phyloP scores from a whole-genome alignment of 2,888 invertebrate genomes.

The Eristalis arbustorum region DNA sequence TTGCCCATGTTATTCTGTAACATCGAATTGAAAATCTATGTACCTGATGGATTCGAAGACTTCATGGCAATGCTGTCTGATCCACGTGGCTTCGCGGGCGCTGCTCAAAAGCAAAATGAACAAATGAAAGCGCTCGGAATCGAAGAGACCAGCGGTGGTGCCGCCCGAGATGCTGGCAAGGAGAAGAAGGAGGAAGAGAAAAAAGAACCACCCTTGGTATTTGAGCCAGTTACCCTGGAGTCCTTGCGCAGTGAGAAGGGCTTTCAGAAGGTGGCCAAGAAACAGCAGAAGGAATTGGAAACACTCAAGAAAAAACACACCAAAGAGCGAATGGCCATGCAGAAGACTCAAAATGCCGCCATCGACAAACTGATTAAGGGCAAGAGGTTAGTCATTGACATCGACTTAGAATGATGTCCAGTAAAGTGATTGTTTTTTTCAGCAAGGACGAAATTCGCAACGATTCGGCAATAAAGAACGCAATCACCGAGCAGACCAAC shows the following conservation, averaged over 20 bases:
- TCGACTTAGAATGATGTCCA: no score
- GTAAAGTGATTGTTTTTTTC: slow-evolving; percentile 66
- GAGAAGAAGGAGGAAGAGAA: slow-evolving; percentile 90
- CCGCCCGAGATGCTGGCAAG: slow-evolving; percentile 84
- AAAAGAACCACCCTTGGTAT: slow-evolving; percentile 87
- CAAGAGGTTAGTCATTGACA: slow-evolving; percentile 89
- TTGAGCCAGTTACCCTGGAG: slow-evolving; percentile 95
- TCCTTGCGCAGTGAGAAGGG: slow-evolving; percentile 93
- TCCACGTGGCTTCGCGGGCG: slow-evolving; percentile 94
- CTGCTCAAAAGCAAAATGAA: slow-evolving; percentile 91
- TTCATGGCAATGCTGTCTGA: slow-evolving; percentile 99
- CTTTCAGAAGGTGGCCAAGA: slow-evolving; percentile 94
- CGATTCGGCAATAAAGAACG: slow-evolving; percentile 88
- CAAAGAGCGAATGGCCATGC: slow-evolving; percentile 94
- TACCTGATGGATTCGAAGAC: slow-evolving; percentile 99
- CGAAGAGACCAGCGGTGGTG: slow-evolving; percentile 86
- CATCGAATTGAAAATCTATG: slow-evolving; percentile 99
- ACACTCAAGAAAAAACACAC: slow-evolving; percentile 94
- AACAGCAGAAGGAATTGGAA: slow-evolving; percentile 97
- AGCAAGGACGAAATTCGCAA: slow-evolving; percentile 91
- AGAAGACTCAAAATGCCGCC: slow-evolving; percentile 94
- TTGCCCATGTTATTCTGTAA: slow-evolving; percentile 99
- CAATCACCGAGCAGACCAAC: slow-evolving; percentile 94
- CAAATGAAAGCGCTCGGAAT: slow-evolving; percentile 98
- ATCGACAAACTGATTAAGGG: slow-evolving; percentile 97